A percentile compares a stretch with the other conserved stretches of the same genome.
Evolutionary conservation across 1,140 invertebrate genomes (phyloP).

Genomic region (Drosophila virilis): DNA sequence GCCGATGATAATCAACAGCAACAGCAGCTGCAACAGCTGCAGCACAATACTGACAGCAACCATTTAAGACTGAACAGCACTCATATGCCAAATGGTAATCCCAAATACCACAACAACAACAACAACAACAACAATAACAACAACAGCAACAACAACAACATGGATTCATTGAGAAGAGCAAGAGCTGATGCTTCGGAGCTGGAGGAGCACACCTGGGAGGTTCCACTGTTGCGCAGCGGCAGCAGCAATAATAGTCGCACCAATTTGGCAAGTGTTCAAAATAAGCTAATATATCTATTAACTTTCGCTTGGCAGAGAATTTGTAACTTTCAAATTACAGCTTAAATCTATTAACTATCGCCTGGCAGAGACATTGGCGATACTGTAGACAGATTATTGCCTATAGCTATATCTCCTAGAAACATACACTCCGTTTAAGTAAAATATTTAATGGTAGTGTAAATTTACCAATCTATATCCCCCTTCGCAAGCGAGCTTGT

Average conservation of each 20-base stretch:
- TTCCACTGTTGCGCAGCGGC: constrained; percentile 56
- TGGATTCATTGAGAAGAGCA: constrained; percentile 1
- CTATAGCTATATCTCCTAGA: no score
- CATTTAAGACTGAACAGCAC: constrained; percentile 49
- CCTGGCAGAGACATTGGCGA: no score
- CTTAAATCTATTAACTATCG: neutral
- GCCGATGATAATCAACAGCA: constrained; percentile 49
- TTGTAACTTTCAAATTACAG: no score
- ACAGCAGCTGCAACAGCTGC: constrained; percentile 16
- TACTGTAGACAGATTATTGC: no score
- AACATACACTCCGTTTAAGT: no score
- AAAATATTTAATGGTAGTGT: no score
- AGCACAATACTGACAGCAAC: constrained; percentile 21
- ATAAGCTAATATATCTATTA: neutral
- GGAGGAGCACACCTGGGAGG: constrained; percentile 77
- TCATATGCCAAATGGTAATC: constrained; percentile 45
- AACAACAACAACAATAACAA: constrained; percentile 19
- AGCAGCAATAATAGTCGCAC: constrained; percentile 39
- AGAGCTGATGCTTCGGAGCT: constrained; percentile 22
- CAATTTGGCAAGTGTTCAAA: constrained; percentile 48
- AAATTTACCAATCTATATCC: no score
- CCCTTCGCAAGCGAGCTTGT: no score
- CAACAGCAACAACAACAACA: constrained; percentile 2
- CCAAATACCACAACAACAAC: constrained; percentile 42
- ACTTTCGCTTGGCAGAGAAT: neutral